A percentile compares a stretch with the other conserved stretches of the same genome.
phyloP scores from a whole-genome alignment of 2,113 vertebrate genomes.

The Ochotona princeps region DNA sequence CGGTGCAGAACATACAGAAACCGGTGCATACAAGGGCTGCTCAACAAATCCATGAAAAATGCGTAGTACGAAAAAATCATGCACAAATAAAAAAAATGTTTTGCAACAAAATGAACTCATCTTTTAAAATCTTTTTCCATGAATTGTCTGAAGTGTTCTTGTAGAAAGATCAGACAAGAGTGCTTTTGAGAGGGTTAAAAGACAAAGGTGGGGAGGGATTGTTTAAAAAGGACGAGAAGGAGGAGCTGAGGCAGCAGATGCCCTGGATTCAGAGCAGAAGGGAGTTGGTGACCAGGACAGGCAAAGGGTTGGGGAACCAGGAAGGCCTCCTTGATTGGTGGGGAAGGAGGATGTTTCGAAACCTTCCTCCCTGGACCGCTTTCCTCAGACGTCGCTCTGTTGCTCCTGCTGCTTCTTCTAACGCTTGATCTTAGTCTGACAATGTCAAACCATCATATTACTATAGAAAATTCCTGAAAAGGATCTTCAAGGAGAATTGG shows the following conservation, averaged over 20 bases:
- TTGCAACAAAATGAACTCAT: too few species aligned
- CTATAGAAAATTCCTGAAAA: neutral
- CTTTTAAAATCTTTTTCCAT: too few species aligned
- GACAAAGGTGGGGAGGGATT: neutral
- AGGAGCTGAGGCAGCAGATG: neutral
- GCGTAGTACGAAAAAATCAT: too few species aligned
- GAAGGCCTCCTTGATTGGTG: neutral
- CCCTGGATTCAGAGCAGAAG: accelerated
- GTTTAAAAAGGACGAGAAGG: neutral
- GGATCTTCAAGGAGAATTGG: neutral
- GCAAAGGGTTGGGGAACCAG: accelerated
- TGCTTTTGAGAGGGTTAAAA: neutral
- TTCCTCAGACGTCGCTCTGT: neutral
- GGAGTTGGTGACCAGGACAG: too few species aligned
- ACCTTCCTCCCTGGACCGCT: neutral
- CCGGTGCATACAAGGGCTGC: too few species aligned
- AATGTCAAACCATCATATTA: neutral
- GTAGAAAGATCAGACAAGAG: neutral
- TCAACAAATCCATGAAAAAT: too few species aligned
- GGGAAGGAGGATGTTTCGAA: neutral
- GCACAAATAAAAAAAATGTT: too few species aligned
- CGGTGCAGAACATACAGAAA: too few species aligned
- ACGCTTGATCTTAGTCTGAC: neutral
- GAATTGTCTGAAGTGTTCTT: too few species aligned
- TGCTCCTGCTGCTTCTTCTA: neutral